Evolutionary conservation across 1,140 invertebrate genomes (phyloP), one percentile per base, ranked within the genome.

Genomic region (Scaptodrosophila lebanonensis): DNA sequence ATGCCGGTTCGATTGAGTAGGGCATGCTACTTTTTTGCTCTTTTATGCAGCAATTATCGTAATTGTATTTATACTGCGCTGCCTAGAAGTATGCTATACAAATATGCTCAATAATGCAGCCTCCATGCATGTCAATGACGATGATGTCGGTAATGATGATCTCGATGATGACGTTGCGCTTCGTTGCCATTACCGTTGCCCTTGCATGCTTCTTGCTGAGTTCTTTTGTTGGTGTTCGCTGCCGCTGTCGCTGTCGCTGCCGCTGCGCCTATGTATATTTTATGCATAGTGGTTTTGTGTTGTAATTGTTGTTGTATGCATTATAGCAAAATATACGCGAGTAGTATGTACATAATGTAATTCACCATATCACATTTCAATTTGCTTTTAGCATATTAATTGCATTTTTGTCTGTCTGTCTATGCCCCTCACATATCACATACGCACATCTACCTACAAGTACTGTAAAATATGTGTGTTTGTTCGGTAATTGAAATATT

Each of bases 351-450:
- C 53, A 52, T 47, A 61, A 51, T 70, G 45, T 62, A 50, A 65
- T 79, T 65, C 12, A 64, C 44, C 53, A 45, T 32, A 50, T 27
- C 32, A 35, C 66, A 79, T 82, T 73, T 82, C 75, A 79, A 79
- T 79, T 79, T 82, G 75, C 75, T 75, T 75, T 79, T 63, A 62
- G 75, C 65, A 75, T 82, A 73, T 82, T 79, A 79, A 79, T 82
- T 82, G 75, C 66, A 75, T 79, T 79, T 79, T 73, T 82, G 73
- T 56, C 57, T 73, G 58, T 68, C 15, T 11, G 11, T 16, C 12
- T 17, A 17, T 40, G 9, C 6, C 13, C 13, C 5, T 2, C 2
- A 8, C 11, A 18, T 11, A 6, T 7, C 12, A 2, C 2, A 3
- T 0, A 2, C 27, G 2, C 27, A n/a, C 40, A 18, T 8, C 20